Evolutionary conservation across 2,888 invertebrate genomes (phyloP), one percentile per base, ranked within the genome.

Genomic region (Argyresthia goedartella): DNA sequence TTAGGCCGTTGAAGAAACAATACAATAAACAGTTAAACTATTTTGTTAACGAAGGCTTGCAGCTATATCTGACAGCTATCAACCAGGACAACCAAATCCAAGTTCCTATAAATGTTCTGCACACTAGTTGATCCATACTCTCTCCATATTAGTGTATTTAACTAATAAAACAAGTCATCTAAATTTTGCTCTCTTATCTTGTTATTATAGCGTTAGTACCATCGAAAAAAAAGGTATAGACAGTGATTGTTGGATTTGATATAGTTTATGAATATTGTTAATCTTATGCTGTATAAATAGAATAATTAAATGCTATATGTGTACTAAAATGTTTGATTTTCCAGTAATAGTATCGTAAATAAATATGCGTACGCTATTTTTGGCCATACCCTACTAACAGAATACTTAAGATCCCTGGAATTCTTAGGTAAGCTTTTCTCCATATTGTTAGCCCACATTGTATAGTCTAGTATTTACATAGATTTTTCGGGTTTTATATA

Each of bases 221-320:
- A 80, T 79, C 79, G 74, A 76, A 76, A 54, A 25, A 25, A 75
- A 77, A 77, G 76, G 73, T 81, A 76, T 82, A 84, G 81, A 67
- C 80, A 79, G 81, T 82, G 79, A 82, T 86, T 86, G 86, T 86
- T 86, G 86, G 86, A 86, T 86, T 85, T 86, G 86, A 85, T 81
- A 86, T 85, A 86, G 86, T 86, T 81, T 86, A 86, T 85, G 75
- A 80, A 85, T 84, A 86, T 81, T 85, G 86, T 86, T 86, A 86
- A 82, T 78, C 79, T 80, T 80, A 85, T 84, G 84, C 85, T 86
- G 84, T 86, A 86, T 81, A 86, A 86, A 86, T 84, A 86, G 84
- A 79, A 60, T 84, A 81, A 86, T 85, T 86, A 86, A 86, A 86
- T 76, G 85, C 86, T 86, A 82, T 85, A 85, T 80, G 85, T 86